A percentile compares a stretch with the other conserved stretches of the same genome.
Evolutionary conservation across 30 jellyfish, hydroid and myxozoan species (phyloP).

Genomic region (Haliclystus octoradiatus): DNA sequence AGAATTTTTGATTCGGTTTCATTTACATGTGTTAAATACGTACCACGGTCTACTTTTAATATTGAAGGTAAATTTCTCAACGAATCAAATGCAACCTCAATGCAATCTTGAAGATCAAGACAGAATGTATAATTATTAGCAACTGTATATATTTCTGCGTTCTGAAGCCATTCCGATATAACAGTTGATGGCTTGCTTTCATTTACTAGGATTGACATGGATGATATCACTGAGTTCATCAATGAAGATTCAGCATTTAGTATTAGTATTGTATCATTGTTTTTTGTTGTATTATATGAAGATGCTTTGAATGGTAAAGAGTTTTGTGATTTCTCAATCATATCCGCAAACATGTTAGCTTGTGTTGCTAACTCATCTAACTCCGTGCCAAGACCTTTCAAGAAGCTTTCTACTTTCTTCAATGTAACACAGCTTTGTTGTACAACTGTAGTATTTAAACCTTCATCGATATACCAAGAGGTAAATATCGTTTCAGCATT

Average conservation of each 20-base stretch:
- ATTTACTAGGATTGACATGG: not conserved
- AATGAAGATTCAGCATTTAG: slow-evolving; percentile 4
- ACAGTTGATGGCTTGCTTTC: not conserved
- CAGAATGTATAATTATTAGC: slow-evolving; percentile 9
- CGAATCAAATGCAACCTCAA: slow-evolving; percentile 2
- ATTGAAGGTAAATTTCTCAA: slow-evolving; percentile 5
- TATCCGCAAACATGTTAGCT: not conserved
- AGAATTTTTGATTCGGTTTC: not conserved
- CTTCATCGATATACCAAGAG: slow-evolving; percentile 15
- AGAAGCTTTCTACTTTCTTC: slow-evolving; percentile 7
- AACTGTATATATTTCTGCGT: slow-evolving; percentile 15
- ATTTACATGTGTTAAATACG: not conserved
- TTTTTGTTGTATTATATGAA: not conserved
- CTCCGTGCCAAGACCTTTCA: not conserved
- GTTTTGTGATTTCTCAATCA: not conserved
- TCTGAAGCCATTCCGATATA: slow-evolving; percentile 9
- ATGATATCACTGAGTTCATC: not conserved
- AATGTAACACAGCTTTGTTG: slow-evolving; percentile 12
- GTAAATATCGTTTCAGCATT: slow-evolving; percentile 6
- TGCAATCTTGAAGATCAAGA: slow-evolving; percentile 17
- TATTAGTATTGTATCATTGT: not conserved
- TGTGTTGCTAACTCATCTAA: not conserved
- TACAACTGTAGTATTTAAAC: slow-evolving; percentile 1
- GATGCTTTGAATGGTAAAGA: not conserved
- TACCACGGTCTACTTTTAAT: not conserved